Evolutionary conservation across 2,797 vertebrate species (phyloP), one percentile per base, ranked within the genome.

Genomic region (Gadopsis marmoratus): DNA sequence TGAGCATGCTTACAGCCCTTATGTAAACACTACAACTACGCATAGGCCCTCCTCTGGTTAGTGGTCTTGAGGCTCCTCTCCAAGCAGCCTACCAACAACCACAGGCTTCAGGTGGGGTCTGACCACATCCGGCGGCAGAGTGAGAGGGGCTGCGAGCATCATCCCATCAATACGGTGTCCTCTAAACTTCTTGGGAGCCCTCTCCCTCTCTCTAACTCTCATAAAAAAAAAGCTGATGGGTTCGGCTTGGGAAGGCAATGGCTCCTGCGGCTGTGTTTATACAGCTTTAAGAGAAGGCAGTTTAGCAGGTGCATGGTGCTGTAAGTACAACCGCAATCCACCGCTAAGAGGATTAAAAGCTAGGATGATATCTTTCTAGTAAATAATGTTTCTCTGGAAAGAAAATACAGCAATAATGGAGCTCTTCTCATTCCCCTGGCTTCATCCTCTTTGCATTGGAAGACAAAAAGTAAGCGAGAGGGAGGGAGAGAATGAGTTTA

Each of bases 291-390:
- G 93, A 94, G 94, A 93, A 91, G 94, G 91, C 93, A 93, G 92
- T 96, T 96, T 95, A 96, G 94, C 95, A 96, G 95, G 95, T 96
- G 95, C 94, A 94, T 93, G 92, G 90, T 23, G 93, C 94, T 95
- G 93, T 95, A 95, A 94, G 94, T 95, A 96, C 95, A 95, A 95
- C 94, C 92, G 78, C 94, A 96, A 96, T 95, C 94, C 94, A 96
- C 89, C 88, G 78, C 93, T 95, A 96, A 96, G 95, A 95, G 95
- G 95, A 96, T 96, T 96, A 96, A 94, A 93, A 95, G 92, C 92
- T 89, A 90, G 94, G 93, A 95, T 94, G 93, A 95, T 95, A 96
- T 95, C 95, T 94, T 93, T 93, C 94, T 93, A 95, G 95, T 95
- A 95, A 95, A 95, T 95, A 96, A 95, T 88, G 87, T 94, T 94